These are phyloP conservation scores for Hololepta plana DNA, from an alignment of 2,888 invertebrate genomes.

Conservation along the genomic window DNA sequence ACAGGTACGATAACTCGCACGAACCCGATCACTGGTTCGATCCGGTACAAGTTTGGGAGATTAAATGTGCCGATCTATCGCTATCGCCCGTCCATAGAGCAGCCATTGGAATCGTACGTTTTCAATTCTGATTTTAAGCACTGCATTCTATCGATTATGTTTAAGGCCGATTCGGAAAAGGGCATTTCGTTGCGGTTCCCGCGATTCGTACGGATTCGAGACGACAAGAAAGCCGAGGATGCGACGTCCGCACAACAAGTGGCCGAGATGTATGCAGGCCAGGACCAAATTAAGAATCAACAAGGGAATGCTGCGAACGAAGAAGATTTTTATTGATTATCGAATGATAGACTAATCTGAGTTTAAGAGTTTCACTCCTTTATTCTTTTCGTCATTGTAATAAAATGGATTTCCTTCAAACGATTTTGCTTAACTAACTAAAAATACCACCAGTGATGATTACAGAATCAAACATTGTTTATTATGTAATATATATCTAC, in stretches of 20 bases:
- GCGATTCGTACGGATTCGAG: constrained; percentile 72
- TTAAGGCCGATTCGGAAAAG: constrained; percentile 63
- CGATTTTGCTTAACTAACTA: no score
- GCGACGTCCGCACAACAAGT: constrained; percentile 83
- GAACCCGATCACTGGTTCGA: constrained; percentile 83
- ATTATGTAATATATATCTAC: not conserved
- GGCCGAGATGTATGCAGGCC: constrained; percentile 76
- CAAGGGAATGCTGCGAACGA: constrained; percentile 24
- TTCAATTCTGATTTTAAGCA: constrained; percentile 6
- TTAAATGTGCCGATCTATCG: constrained; percentile 94
- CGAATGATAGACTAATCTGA: no score
- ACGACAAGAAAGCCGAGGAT: constrained; percentile 84
- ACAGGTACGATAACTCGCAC: constrained; percentile 51
- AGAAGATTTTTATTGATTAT: constrained; percentile 46
- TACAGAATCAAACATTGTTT: not conserved
- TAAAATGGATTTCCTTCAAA: no score
- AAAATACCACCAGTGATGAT: not conserved
- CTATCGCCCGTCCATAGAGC: constrained; percentile 89
- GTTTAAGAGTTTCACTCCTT: no score
- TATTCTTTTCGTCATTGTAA: no score
- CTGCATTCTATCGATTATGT: constrained; percentile 7
- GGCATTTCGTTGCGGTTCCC: constrained; percentile 95
- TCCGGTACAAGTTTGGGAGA: constrained; percentile 82
- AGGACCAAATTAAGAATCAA: constrained; percentile 76
- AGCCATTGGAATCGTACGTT: constrained; percentile 59